Base-by-base conservation (phyloP, 2,113 vertebrate species). In the Equus quagga region DNA sequence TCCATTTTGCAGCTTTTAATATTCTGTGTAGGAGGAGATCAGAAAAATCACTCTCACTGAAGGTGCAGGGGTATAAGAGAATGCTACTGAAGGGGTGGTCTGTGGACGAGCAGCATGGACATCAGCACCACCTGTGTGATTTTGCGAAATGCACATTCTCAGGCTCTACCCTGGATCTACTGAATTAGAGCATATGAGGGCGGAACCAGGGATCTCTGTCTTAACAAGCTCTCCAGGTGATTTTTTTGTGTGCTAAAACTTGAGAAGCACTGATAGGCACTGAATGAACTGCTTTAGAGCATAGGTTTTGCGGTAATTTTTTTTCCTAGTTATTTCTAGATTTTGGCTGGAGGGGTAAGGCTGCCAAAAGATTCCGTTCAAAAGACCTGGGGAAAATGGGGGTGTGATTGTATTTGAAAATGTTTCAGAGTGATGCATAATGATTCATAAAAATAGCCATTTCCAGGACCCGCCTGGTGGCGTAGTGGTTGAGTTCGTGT, bases 1-100 rank as follows among this genome's bases (percentile, higher is more conserved):
- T 96, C 44, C 15, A 80, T n/a, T 93, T 87, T 85, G 81, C 54
- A 65, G n/a, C 15, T 76, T 94, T 72, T 92, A 70, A 90, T n/a
- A 72, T 13, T 72, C 56, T 91, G 18, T 4, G 7, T 28, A 91
- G 76, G 36, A 73, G 26, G 60, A 80, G 33, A 91, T 10, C 1
- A 95, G 41, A 76, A 94, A 87, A 69, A 49, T 56, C 14, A n/a
- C 41, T 72, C 31, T 60, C 31, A 51, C 6, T 69, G 17, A 17
- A 79, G 49, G 24, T n/a, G 44, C 62, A 36, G 56, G 49, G 82
- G 18, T 15, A 73, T 2, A 81, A 79, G 18, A 9, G 7, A 65
- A 60, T 8, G 58, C 41, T 82, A 21, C 33, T 62, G 64, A 79
- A 58, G 6, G n/a, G 51, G 21, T 73, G 54, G 41, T 73, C 28